Conservation (phyloP, 2,888 invertebrate species). For the Dolichopus griseipennis region DNA sequence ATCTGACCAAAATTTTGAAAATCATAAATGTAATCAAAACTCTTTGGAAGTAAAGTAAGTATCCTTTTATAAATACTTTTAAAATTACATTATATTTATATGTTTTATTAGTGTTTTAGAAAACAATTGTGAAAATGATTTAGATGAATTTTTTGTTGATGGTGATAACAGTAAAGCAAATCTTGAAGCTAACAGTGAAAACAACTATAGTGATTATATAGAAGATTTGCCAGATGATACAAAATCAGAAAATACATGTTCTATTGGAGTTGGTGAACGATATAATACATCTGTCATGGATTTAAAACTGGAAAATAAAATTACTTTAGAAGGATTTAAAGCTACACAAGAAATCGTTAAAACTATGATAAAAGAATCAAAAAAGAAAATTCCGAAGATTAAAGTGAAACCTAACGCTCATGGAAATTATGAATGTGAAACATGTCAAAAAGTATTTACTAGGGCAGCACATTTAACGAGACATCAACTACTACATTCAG, state of each 20-base stretch:
- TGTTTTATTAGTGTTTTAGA: too few species aligned
- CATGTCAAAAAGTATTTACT: conserved; percentile 40
- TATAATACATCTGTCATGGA: too few species aligned
- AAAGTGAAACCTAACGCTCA: background rate
- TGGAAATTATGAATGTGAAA: conserved; percentile 27
- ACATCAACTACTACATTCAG: conserved; percentile 40
- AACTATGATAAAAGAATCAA: conserved; percentile 10
- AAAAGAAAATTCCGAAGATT: background rate
- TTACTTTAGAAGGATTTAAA: background rate
- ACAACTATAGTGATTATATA: too few species aligned
- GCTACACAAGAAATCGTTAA: background rate
- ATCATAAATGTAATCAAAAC: background rate
- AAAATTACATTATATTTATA: too few species aligned
- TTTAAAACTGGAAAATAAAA: too few species aligned
- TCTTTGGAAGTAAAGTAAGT: background rate
- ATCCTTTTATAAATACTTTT: too few species aligned
- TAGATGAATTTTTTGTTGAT: too few species aligned
- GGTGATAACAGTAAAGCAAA: background rate
- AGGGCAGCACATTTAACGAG: conserved; percentile 40
- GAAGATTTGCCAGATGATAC: too few species aligned
- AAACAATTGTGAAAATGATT: too few species aligned
- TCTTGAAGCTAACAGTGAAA: background rate
- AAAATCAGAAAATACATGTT: too few species aligned
- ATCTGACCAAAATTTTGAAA: conserved; percentile 8
- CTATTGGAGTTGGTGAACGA: too few species aligned